These are phyloP conservation scores for Sylvilagus bachmani DNA, from an alignment of 2,113 vertebrate species.

Conservation along the genomic window DNA sequence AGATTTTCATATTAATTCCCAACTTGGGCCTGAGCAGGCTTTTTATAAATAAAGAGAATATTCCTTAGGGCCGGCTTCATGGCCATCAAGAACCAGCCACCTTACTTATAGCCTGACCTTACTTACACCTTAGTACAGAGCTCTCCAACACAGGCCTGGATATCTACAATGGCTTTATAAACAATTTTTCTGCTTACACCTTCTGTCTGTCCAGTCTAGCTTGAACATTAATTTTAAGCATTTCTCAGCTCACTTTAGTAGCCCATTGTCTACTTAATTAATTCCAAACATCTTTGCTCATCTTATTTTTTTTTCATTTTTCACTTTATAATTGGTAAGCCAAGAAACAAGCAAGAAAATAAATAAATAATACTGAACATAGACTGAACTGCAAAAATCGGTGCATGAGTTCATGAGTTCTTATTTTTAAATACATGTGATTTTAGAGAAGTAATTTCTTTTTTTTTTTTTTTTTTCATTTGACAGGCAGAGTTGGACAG, in stretches of 20 bases:
- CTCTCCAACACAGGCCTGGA: background rate
- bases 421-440: background rate
- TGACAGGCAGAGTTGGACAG: too few species aligned
- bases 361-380: background rate
- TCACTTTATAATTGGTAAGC: background rate
- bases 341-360: background rate
- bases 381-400: background rate
- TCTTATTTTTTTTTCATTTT: background rate
- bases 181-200: background rate
- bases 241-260: background rate
- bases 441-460: background rate
- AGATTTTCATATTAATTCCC: background rate
- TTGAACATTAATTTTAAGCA: background rate
- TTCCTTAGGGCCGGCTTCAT: background rate
- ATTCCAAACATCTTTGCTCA: background rate
- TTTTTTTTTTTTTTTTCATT: too few species aligned
- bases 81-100: background rate
- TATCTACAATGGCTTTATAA: background rate
- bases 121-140: background rate
- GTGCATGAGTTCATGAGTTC: background rate
- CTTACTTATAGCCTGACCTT: background rate
- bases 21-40: background rate
- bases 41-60: background rate
- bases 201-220: background rate
- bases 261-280: background rate